These are phyloP conservation scores for Chirona hameri DNA, from an alignment of 2,888 invertebrate genomes.

Conservation along the genomic window DNA sequence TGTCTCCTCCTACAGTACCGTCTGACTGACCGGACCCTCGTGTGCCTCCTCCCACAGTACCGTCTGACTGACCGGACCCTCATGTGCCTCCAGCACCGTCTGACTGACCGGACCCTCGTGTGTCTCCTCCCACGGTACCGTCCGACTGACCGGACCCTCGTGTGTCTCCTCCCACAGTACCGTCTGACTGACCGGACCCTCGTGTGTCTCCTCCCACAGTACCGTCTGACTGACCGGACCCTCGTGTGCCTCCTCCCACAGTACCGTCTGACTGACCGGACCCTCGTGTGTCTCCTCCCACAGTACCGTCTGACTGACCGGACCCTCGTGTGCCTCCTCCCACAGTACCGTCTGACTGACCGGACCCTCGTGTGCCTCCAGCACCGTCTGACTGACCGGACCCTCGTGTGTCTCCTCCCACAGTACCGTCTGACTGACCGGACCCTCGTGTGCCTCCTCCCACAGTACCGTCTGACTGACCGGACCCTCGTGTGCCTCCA, in stretches of 20 bases:
- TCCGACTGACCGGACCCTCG: too few relatives aligned
- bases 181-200: too few relatives aligned
- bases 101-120: too few relatives aligned
- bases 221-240: conserved; percentile 47
- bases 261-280: conserved; percentile 52
- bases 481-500: too few relatives aligned
- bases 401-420: neutral
- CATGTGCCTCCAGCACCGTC: too few relatives aligned
- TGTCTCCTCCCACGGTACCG: conserved; percentile 57
- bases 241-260: conserved; percentile 47
- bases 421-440: conserved; percentile 57
- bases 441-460: neutral
- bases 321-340: neutral
- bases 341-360: conserved; percentile 57
- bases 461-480: conserved; percentile 57
- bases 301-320: conserved; percentile 57
- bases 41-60: conserved; percentile 58
- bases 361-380: too few relatives aligned
- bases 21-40: too few relatives aligned
- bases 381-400: too few relatives aligned
- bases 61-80: too few relatives aligned
- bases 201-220: conserved; percentile 52
- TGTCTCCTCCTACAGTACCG: conserved; percentile 58
- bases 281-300: neutral
- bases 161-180: conserved; percentile 58